A percentile compares a stretch with the other conserved stretches of the same genome.
phyloP scores from a whole-genome alignment of 2,113 vertebrate genomes.

The Mirounga angustirostris region DNA sequence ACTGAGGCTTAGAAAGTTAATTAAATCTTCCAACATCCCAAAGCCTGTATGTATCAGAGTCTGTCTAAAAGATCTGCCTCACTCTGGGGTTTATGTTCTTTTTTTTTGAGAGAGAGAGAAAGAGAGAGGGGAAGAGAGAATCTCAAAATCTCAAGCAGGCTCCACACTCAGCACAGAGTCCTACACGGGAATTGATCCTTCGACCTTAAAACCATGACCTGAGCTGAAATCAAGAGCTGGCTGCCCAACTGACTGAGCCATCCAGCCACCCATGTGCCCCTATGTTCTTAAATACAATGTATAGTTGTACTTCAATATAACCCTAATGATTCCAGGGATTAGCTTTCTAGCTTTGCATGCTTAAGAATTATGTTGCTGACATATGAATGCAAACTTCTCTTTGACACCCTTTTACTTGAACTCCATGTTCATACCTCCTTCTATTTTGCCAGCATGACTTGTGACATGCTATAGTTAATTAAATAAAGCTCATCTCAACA shows the following conservation, averaged over 20 bases:
- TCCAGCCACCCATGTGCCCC: neutral
- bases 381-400: neutral
- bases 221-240: neutral
- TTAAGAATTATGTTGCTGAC: neutral
- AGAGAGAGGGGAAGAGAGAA: neutral
- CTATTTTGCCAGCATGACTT: slow-evolving; percentile 34
- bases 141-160: neutral
- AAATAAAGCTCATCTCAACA: slow-evolving; percentile 49
- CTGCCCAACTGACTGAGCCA: neutral
- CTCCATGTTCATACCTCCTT: neutral
- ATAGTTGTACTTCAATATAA: neutral
- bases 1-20: neutral
- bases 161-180: neutral
- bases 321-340: neutral
- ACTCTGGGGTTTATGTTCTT: neutral
- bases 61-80: neutral
- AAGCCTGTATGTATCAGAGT: neutral
- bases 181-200: neutral
- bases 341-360: neutral
- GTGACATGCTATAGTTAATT: slow-evolving; percentile 38
- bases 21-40: neutral
- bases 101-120: neutral
- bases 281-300: neutral
- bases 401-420: neutral
- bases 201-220: neutral